Percentiles rank a stretch among this genome's conserved stretches.
Conservation (phyloP, 2,797 vertebrate species). For the Melanotaenia parkinsoni region DNA sequence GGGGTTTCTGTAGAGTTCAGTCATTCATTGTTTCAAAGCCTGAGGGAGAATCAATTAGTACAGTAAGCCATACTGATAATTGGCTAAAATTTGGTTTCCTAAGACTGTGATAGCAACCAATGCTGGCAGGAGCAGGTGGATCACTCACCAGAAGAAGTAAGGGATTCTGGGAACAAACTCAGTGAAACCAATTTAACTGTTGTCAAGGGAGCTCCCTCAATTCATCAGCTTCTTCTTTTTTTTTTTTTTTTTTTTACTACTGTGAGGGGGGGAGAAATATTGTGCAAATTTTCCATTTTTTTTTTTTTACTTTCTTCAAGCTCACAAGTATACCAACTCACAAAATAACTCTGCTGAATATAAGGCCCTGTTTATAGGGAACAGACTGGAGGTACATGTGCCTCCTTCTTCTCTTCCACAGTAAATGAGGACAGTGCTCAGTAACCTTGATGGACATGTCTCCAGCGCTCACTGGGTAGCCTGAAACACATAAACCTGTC, state of each 20-base stretch:
- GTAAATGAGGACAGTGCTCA: conserved; percentile 80
- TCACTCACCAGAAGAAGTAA: conserved; percentile 73
- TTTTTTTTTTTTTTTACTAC: conserved; percentile 40
- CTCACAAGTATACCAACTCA: conserved; percentile 33
- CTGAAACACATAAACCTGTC: conserved; percentile 84
- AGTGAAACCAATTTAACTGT: conserved; percentile 69
- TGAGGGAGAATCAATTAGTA: conserved; percentile 82
- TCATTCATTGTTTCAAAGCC: conserved; percentile 71
- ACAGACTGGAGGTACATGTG: conserved; percentile 29
- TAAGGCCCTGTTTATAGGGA: conserved; percentile 32
- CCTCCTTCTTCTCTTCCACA: conserved; percentile 59
- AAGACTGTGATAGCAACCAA: conserved; percentile 54
- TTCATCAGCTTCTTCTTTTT: conserved; percentile 62
- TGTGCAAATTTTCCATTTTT: conserved; percentile 34
- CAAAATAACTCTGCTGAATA: conserved; percentile 26
- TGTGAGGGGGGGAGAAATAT: conserved; percentile 51
- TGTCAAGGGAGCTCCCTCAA: conserved; percentile 73
- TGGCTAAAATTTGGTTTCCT: conserved; percentile 78
- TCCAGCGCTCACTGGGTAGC: conserved; percentile 69
- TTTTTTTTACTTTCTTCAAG: conserved; percentile 54
- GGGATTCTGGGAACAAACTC: conserved; percentile 73
- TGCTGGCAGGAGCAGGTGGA: conserved; percentile 55
- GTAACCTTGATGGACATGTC: conserved; percentile 82
- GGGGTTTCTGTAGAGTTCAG: conserved; percentile 60
- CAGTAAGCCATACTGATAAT: conserved; percentile 77